Percentiles rank a stretch among this genome's conserved stretches.
Evolutionary conservation across 2,113 vertebrate genomes (phyloP).

Genomic region (Coptodon bakossiorum): DNA sequence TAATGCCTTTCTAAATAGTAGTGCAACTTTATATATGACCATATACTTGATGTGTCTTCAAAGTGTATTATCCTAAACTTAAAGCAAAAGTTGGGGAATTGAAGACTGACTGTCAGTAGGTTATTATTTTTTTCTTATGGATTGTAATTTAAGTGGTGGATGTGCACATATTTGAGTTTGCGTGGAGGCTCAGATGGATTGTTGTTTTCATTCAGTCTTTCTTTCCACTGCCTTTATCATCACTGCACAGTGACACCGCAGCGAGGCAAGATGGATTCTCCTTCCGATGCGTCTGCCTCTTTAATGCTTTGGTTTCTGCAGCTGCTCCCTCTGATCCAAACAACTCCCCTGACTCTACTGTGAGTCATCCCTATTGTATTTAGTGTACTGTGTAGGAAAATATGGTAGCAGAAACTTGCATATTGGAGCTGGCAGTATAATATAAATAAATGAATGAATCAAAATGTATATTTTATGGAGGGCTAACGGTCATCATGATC

Average conservation of each 20-base stretch:
- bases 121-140: background rate
- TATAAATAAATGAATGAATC: background rate
- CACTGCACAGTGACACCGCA: constrained; percentile 16
- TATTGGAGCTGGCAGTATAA: background rate
- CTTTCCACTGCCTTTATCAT: constrained; percentile 43
- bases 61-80: background rate
- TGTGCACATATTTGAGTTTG: background rate
- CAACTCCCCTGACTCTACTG: background rate
- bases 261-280: constrained; percentile 47
- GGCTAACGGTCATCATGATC: background rate
- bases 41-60: background rate
- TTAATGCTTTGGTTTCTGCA: constrained; percentile 29
- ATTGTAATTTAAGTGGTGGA: background rate
- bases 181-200: constrained; percentile 10
- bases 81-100: background rate
- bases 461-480: background rate
- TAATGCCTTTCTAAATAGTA: background rate
- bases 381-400: background rate
- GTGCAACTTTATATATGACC: background rate
- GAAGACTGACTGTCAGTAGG: background rate
- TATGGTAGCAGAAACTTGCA: background rate
- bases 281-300: constrained; percentile 9
- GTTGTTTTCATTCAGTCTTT: constrained; percentile 27
- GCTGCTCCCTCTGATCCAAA: constrained; percentile 18
- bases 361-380: background rate